These are phyloP conservation scores for Rhagologus leucostigma DNA, from an alignment of 2,113 vertebrate species.

Conservation along the genomic window DNA sequence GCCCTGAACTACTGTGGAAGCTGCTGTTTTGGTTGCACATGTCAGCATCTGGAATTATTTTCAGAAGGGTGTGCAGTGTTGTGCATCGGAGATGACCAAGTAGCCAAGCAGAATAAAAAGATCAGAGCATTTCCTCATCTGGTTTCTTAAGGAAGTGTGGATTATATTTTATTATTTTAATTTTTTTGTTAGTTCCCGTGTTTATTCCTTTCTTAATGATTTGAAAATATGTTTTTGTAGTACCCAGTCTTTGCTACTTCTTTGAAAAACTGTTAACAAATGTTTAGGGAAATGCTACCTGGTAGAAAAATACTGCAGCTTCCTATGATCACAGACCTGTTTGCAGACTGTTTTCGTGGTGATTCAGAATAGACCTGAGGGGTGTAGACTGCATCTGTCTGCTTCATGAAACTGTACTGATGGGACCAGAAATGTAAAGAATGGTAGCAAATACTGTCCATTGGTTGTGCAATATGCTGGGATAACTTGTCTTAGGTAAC, in stretches of 20 bases:
- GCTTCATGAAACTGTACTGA: not conserved
- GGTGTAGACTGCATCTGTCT: not conserved
- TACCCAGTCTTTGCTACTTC: not conserved
- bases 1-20: not conserved
- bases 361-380: not conserved
- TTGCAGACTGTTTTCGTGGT: not conserved
- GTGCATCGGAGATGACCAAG: not conserved
- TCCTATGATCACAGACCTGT: not conserved
- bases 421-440: not conserved
- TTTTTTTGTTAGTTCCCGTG: not conserved
- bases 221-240: not conserved
- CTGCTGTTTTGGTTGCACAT: fast-evolving
- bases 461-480: not conserved
- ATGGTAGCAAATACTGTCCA: not conserved
- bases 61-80: not conserved
- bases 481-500: not conserved
- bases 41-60: not conserved
- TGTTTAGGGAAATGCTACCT: not conserved
- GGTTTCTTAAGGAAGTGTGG: not conserved
- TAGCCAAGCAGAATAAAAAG: not conserved
- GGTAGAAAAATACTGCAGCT: not conserved
- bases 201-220: not conserved
- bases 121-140: not conserved
- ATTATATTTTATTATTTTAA: not conserved
- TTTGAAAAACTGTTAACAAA: not conserved